Percentiles rank a stretch among this genome's conserved stretches.
Evolutionary conservation across 2,888 invertebrate species (phyloP).

Genomic region (Gnatocerus cornutus): DNA sequence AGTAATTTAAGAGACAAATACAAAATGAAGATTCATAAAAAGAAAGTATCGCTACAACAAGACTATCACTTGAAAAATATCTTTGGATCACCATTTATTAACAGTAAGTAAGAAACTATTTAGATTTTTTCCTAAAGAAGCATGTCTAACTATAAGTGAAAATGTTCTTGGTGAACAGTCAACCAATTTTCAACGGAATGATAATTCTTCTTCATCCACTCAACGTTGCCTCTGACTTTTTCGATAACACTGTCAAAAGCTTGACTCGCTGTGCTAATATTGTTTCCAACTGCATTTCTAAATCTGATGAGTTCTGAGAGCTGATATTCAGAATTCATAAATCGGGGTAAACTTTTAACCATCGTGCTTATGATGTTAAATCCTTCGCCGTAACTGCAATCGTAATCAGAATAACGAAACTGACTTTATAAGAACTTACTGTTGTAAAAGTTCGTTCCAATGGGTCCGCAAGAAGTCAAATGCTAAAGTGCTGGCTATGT

Average conservation of each 20-base stretch:
- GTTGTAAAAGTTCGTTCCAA: conserved; percentile 70
- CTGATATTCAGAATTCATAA: conserved; percentile 73
- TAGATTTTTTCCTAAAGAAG: conserved; percentile 1
- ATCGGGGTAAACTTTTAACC: conserved; percentile 73
- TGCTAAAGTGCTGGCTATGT: conserved; percentile 75
- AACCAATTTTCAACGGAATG: conserved; percentile 67
- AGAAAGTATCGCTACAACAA: neutral
- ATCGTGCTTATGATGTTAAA: conserved; percentile 74
- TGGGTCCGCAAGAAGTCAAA: conserved; percentile 75
- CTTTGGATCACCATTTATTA: conserved; percentile 15
- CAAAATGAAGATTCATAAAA: conserved; percentile 1
- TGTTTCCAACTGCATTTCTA: conserved; percentile 66
- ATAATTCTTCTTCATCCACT: conserved; percentile 76
- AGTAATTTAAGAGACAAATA: neutral
- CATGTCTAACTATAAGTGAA: conserved; percentile 12
- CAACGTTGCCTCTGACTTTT: conserved; percentile 72
- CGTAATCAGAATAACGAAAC: neutral
- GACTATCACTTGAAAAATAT: conserved; percentile 16
- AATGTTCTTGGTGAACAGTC: conserved; percentile 54
- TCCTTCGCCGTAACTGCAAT: conserved; percentile 73
- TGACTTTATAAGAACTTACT: conserved; percentile 66
- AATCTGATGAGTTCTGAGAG: conserved; percentile 69
- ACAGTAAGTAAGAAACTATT: conserved; percentile 11
- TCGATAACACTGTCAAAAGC: conserved; percentile 74
- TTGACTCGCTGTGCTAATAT: conserved; percentile 72